Evolutionary conservation across 2,797 vertebrate genomes (phyloP).

Genomic region (Malacoraja senta): DNA sequence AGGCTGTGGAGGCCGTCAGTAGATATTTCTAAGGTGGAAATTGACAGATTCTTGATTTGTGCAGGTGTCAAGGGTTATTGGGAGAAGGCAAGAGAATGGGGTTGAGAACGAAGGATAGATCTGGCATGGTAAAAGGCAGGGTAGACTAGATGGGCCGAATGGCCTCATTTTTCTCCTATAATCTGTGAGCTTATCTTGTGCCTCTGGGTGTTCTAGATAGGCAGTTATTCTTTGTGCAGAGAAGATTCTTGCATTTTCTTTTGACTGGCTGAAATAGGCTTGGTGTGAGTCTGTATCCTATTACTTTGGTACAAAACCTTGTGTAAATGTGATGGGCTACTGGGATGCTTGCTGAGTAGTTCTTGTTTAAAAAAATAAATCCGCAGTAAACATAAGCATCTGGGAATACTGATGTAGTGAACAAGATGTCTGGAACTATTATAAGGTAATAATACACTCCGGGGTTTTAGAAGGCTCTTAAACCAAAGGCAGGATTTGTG

Average conservation of each 20-base stretch:
- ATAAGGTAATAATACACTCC: not conserved
- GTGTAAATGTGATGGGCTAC: not conserved
- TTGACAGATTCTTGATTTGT: too few relatives aligned
- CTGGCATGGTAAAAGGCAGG: too few relatives aligned
- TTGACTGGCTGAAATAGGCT: not conserved
- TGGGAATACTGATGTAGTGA: not conserved
- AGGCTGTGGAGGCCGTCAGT: too few relatives aligned
- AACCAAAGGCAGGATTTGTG: not conserved
- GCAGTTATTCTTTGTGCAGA: not conserved
- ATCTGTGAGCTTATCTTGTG: not conserved
- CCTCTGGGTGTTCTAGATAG: not conserved
- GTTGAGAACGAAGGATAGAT: too few relatives aligned
- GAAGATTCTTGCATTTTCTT: not conserved
- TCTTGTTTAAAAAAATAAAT: not conserved
- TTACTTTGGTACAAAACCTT: not conserved
- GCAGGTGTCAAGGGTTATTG: too few relatives aligned
- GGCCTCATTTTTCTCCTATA: too few relatives aligned
- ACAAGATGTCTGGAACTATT: not conserved
- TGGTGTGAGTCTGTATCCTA: not conserved
- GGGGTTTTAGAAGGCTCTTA: not conserved
- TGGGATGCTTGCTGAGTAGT: not conserved
- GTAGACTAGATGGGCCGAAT: too few relatives aligned
- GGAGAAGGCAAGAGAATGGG: too few relatives aligned
- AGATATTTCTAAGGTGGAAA: too few relatives aligned
- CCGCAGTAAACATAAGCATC: not conserved